Evolutionary conservation across 2,797 vertebrate genomes (phyloP).

Genomic region (Echeneis naucrates): DNA sequence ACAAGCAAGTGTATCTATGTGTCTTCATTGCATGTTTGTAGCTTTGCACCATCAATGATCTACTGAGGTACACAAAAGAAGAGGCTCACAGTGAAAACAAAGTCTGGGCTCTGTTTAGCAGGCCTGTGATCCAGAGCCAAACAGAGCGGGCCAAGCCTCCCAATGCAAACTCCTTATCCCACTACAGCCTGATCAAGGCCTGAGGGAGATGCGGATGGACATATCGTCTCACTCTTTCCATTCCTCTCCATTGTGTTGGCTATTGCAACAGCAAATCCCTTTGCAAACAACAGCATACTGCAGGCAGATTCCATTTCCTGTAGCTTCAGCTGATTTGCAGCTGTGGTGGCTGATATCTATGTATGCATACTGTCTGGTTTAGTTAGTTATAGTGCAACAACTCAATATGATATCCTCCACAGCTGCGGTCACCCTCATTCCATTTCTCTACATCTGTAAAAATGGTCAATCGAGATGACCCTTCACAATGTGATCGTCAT

Average conservation of each 20-base stretch:
- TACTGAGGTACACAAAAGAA: conserved; percentile 34
- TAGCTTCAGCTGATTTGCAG: conserved; percentile 47
- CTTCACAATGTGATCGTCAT: not conserved
- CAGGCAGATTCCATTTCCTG: conserved; percentile 55
- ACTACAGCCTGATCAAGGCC: conserved; percentile 22
- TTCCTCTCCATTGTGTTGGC: conserved; percentile 48
- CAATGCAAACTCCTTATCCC: conserved; percentile 57
- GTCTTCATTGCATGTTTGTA: conserved; percentile 33
- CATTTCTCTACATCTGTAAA: conserved; percentile 2
- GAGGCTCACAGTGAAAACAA: conserved; percentile 27
- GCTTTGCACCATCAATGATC: conserved; percentile 45
- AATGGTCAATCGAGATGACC: not conserved
- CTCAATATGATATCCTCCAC: conserved; percentile 1
- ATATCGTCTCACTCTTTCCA: conserved; percentile 52
- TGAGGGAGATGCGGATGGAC: conserved; percentile 57
- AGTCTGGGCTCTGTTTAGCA: conserved; percentile 28
- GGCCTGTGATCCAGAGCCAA: conserved; percentile 60
- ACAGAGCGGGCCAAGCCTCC: conserved; percentile 49
- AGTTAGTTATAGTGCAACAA: conserved; percentile 3
- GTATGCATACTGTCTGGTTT: conserved; percentile 2
- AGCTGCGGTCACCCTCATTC: not conserved
- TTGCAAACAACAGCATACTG: conserved; percentile 55
- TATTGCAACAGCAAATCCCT: conserved; percentile 44
- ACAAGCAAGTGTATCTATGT: conserved; percentile 16
- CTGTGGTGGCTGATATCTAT: conserved; percentile 51